A percentile compares a stretch with the other conserved stretches of the same genome.
Evolutionary conservation across 2,888 invertebrate species (phyloP).

Genomic region (Oligia latruncula): DNA sequence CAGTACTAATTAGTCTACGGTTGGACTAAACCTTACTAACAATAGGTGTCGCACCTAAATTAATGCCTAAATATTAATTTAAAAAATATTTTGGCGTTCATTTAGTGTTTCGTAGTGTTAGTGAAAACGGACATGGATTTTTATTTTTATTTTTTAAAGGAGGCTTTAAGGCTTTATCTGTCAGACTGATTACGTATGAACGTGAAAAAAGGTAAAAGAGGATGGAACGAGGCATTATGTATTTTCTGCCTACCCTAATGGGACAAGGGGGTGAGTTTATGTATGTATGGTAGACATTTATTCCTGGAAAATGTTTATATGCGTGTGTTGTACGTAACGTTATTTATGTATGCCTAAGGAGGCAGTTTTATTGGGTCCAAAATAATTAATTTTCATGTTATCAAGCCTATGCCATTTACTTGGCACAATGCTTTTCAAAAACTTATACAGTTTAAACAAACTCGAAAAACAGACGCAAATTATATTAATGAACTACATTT

Average conservation of each 20-base stretch:
- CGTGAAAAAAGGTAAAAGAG: not conserved
- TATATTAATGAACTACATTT: not conserved
- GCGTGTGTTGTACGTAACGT: not conserved
- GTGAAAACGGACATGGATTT: not conserved
- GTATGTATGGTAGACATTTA: not conserved
- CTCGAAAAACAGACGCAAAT: not conserved
- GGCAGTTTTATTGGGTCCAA: not conserved
- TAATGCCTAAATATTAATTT: not conserved
- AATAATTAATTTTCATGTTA: not conserved
- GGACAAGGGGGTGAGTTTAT: slow-evolving; percentile 8
- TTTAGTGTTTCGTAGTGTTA: not conserved
- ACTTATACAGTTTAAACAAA: not conserved
- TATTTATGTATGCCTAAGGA: not conserved
- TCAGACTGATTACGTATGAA: not conserved
- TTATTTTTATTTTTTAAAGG: not conserved
- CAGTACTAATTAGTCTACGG: not conserved
- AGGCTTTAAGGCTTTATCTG: no score
- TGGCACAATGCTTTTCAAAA: not conserved
- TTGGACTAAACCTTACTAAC: not conserved
- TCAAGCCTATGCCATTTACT: not conserved
- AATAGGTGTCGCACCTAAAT: not conserved
- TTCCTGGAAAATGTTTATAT: not conserved
- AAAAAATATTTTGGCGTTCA: not conserved
- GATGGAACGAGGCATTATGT: not conserved
- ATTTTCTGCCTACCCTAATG: slow-evolving; percentile 3